A percentile compares a stretch with the other conserved stretches of the same genome.
Evolutionary conservation across 2,888 invertebrate genomes (phyloP).

Genomic region (Neria commutata): DNA sequence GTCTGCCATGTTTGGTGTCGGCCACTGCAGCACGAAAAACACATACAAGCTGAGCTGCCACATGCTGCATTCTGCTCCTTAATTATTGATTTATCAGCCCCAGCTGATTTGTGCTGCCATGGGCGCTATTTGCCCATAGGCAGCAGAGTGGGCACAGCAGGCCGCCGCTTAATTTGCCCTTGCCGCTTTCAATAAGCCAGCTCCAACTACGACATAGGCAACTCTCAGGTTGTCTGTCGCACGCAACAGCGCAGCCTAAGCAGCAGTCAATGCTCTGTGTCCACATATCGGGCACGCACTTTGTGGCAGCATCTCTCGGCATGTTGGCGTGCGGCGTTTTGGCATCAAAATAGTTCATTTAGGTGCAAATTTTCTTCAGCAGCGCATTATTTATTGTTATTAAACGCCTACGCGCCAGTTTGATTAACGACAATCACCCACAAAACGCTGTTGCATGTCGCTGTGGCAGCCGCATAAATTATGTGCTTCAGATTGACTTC

Average conservation of each 20-base stretch:
- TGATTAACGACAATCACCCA: constrained; percentile 3
- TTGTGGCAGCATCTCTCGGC: too few relatives aligned
- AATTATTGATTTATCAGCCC: constrained; percentile 3
- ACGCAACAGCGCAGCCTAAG: too few relatives aligned
- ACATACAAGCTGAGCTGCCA: too few relatives aligned
- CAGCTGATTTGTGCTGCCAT: background rate
- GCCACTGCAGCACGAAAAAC: too few relatives aligned
- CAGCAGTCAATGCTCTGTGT: background rate
- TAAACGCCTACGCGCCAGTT: background rate
- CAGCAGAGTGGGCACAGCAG: background rate
- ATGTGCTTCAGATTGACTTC: too few relatives aligned
- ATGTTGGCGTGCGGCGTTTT: background rate
- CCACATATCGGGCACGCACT: background rate
- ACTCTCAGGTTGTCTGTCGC: too few relatives aligned
- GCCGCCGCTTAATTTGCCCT: background rate
- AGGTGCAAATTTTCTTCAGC: background rate
- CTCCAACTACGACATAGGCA: too few relatives aligned
- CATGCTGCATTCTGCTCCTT: background rate
- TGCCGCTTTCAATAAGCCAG: background rate
- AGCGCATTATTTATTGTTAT: background rate
- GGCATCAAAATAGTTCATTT: background rate
- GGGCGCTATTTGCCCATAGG: background rate
- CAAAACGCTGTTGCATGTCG: background rate
- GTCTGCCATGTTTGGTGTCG: too few relatives aligned
- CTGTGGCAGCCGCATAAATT: background rate